These are phyloP conservation scores for Hirtodrosophila duncani DNA, from an alignment of 2,888 invertebrate genomes.

Conservation along the genomic window DNA sequence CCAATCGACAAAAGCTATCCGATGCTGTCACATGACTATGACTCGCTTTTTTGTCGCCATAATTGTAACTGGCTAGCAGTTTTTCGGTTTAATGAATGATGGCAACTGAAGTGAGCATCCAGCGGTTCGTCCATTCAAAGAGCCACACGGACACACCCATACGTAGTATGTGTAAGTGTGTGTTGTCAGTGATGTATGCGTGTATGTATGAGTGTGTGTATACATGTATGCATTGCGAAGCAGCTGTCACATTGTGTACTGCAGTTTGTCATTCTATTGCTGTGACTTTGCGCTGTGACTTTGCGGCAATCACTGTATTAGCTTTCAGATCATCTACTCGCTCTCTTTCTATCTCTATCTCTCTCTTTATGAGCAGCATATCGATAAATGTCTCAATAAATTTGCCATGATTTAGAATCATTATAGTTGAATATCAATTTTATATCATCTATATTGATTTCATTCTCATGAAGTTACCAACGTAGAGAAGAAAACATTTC, in stretches of 20 bases:
- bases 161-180: neutral
- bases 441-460: too few species aligned
- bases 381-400: slow-evolving; percentile 36
- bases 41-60: slow-evolving; percentile 41
- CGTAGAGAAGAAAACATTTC: too few species aligned
- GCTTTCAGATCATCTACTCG: slow-evolving; percentile 23
- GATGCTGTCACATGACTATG: slow-evolving; percentile 16
- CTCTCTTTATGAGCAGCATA: too few species aligned
- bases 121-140: too few species aligned
- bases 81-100: slow-evolving; percentile 56
- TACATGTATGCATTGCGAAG: too few species aligned
- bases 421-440: too few species aligned
- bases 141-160: neutral
- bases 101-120: too few species aligned
- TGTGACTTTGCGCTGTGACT: neutral
- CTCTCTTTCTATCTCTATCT: too few species aligned
- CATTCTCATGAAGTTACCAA: too few species aligned
- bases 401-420: slow-evolving; percentile 24
- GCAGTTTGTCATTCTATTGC: slow-evolving; percentile 50
- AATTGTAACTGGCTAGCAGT: slow-evolving; percentile 56
- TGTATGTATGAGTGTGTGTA: neutral
- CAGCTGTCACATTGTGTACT: slow-evolving; percentile 44
- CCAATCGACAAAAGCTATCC: slow-evolving; percentile 55
- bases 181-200: too few species aligned
- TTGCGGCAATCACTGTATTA: slow-evolving; percentile 25